Evolutionary conservation across 2,797 vertebrate species (phyloP), one percentile per base, ranked within the genome.

Genomic region (Epinephelus awoara): DNA sequence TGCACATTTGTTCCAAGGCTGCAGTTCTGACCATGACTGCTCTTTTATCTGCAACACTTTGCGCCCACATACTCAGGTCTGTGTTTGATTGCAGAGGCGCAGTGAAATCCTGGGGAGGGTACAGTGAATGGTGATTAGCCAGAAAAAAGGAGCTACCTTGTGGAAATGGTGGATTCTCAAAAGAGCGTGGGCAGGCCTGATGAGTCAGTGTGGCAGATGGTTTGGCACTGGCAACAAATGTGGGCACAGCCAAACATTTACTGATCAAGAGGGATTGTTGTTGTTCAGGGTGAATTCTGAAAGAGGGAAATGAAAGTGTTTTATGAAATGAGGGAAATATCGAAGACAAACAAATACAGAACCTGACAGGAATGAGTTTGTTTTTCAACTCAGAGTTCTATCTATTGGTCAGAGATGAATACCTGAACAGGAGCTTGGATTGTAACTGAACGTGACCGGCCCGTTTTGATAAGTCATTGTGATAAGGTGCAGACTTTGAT

Each of bases 141-240:
- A 54, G 51, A 83, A 79, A 88, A 76, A 88, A 76, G 51, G 65
- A 83, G 89, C 84, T 52, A 84, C 84, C 86, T 86, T 70, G 77
- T 72, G 74, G 71, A 92, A 87, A 81, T 82, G 40, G 72, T 84
- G 81, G 74, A 82, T 79, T 78, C 77, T 90, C 77, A 79, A 51
- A 75, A 68, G 82, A 86, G 85, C 23, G 88, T 88, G 65, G 90
- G 92, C 77, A 29, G 81, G 46, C 62, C 71, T 14, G 63, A 85
- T 94, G 92, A 93, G 84, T 94, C 93, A 93, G 74, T 38, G 85
- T 85, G 88, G 87, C 91, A 92, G 93, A 89, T 94, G 88, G 91
- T 91, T 91, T 76, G 90, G 86, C 85, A 82, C 12, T 50, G 85
- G 77, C 77, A 89, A 50, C 75, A 84, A 89, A 79, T 77, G 86